Evolutionary conservation across 1,140 invertebrate genomes (phyloP).

Genomic region (Aphaenogaster ashmeadi): DNA sequence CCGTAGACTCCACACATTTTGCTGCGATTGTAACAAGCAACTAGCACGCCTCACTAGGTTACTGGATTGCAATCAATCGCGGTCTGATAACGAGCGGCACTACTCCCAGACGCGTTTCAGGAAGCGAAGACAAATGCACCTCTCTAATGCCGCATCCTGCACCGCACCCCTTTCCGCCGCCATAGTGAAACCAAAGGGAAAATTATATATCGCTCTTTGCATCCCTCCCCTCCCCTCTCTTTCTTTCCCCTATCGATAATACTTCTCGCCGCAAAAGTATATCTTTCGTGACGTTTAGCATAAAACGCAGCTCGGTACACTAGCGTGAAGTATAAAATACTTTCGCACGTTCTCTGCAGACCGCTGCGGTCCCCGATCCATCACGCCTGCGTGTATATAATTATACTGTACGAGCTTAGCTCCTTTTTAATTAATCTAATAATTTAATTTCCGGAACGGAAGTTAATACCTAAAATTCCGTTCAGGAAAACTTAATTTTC

Average conservation of each 20-base stretch:
- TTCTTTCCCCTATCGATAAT: background rate
- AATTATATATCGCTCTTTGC: slow-evolving; percentile 29
- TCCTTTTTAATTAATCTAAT: slow-evolving; percentile 27
- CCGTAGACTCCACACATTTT: slow-evolving; percentile 4
- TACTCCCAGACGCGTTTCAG: slow-evolving; percentile 39
- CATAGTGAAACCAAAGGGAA: background rate
- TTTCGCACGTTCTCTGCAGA: slow-evolving; percentile 28
- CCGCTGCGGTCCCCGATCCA: background rate
- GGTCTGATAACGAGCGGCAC: slow-evolving; percentile 42
- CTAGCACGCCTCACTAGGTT: slow-evolving; percentile 36
- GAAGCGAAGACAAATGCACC: slow-evolving; percentile 48
- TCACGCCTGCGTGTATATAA: background rate
- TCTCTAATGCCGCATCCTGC: slow-evolving; percentile 26
- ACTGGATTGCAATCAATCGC: slow-evolving; percentile 37
- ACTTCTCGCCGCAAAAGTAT: slow-evolving; percentile 34
- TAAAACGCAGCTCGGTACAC: slow-evolving; percentile 5
- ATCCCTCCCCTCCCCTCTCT: background rate
- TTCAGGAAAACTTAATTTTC: background rate
- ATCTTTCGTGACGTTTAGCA: slow-evolving; percentile 11
- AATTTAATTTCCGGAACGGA: background rate
- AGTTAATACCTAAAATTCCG: background rate
- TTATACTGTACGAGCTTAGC: background rate
- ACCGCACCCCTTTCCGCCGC: background rate
- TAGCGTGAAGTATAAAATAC: background rate
- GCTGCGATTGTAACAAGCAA: slow-evolving; percentile 11